Evolutionary conservation across 2,888 invertebrate genomes (phyloP).

Genomic region (Cheilosia vernalis): DNA sequence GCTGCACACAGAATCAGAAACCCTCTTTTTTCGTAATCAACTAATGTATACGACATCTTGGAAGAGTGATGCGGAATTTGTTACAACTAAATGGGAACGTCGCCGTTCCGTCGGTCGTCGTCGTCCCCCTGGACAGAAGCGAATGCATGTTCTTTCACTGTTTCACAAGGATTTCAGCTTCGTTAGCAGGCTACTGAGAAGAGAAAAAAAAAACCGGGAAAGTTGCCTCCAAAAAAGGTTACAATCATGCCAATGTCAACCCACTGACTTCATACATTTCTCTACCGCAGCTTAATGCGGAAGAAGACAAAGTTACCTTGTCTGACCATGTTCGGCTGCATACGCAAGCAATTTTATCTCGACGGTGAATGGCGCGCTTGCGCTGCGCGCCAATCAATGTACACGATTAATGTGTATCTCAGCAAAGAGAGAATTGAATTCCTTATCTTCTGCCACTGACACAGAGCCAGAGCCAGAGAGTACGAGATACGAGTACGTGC

Average conservation of each 20-base stretch:
- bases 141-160: constrained; percentile 63
- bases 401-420: constrained; percentile 33
- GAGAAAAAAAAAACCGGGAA: constrained; percentile 24
- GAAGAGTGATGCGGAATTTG: constrained; percentile 46
- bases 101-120: neutral
- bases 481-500: constrained; percentile 6
- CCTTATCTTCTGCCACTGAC: constrained; percentile 2
- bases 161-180: constrained; percentile 65
- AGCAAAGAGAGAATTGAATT: constrained; percentile 25
- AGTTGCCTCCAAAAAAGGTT: constrained; percentile 56
- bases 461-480: neutral
- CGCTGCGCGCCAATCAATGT: constrained; percentile 41
- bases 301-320: constrained; percentile 44
- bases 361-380: constrained; percentile 8
- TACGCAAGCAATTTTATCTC: constrained; percentile 38
- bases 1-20: constrained; percentile 4
- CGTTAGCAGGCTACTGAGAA: constrained; percentile 8
- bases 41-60: constrained; percentile 18
- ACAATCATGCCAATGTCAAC: constrained; percentile 33
- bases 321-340: constrained; percentile 43
- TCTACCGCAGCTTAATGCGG: constrained; percentile 37
- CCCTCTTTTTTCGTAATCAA: neutral
- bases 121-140: constrained; percentile 15
- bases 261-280: constrained; percentile 19
- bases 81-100: constrained; percentile 37